A percentile compares a stretch with the other conserved stretches of the same genome.
phyloP scores from a whole-genome alignment of 1,140 invertebrate species.

The Araneus ventricosus region DNA sequence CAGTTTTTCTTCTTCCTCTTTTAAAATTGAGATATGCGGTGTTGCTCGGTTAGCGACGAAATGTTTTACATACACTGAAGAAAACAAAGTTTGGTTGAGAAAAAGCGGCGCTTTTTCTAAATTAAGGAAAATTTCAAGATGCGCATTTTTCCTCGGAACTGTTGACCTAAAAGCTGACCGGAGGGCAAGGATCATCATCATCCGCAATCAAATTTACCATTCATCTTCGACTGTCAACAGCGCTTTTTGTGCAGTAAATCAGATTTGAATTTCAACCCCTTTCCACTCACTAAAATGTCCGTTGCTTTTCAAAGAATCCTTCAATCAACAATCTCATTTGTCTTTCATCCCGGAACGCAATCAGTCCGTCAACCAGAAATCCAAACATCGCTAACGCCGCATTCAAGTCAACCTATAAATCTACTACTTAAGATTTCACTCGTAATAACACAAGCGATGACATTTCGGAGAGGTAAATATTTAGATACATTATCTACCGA shows the following conservation, averaged over 20 bases:
- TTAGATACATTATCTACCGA: slow-evolving; percentile 48
- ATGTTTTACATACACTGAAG: too few species aligned
- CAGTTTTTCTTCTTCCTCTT: too few species aligned
- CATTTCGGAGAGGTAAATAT: slow-evolving; percentile 31
- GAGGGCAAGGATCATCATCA: not conserved
- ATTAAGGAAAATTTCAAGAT: too few species aligned
- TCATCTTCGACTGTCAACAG: not conserved
- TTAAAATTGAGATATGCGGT: too few species aligned
- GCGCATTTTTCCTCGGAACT: not conserved
- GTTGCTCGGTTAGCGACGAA: too few species aligned
- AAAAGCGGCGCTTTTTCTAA: too few species aligned
- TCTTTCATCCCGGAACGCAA: not conserved
- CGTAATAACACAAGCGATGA: slow-evolving; percentile 43
- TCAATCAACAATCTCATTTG: not conserved
- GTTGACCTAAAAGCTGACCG: not conserved
- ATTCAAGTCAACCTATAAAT: slow-evolving; percentile 11
- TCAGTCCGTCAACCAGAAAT: not conserved
- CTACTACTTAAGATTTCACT: slow-evolving; percentile 32
- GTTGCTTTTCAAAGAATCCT: not conserved
- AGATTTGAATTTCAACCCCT: slow-evolving; percentile 31
- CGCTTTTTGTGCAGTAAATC: not conserved
- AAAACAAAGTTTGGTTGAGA: too few species aligned
- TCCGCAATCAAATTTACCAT: not conserved
- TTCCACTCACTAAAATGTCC: not conserved
- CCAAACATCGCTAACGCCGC: slow-evolving; percentile 11